Percentiles rank a stretch among this genome's conserved stretches.
Conservation (phyloP, 2,113 vertebrate genomes). For the Podarcis raffonei region DNA sequence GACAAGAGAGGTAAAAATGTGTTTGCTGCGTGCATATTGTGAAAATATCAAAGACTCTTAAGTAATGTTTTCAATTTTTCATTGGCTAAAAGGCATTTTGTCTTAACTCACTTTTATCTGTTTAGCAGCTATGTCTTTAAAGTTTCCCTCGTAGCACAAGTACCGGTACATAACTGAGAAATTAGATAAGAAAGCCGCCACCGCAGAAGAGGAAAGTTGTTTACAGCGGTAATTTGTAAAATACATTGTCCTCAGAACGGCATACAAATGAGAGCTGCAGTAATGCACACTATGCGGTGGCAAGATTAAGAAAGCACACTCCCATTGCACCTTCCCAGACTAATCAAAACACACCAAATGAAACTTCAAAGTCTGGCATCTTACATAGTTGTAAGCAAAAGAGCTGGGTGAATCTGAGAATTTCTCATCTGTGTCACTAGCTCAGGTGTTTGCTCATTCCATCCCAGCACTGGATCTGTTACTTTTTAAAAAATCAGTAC, state of each 20-base stretch:
- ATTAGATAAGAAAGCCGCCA: conserved; percentile 42
- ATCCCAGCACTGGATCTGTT: no score
- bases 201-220: conserved; percentile 57
- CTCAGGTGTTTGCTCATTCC: no score
- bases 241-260: conserved; percentile 43
- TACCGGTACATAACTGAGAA: conserved; percentile 50
- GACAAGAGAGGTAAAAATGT: conserved; percentile 67
- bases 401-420: background rate
- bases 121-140: conserved; percentile 52
- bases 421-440: no score
- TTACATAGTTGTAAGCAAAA: background rate
- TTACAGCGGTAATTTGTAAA: conserved; percentile 41
- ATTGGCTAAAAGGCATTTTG: conserved; percentile 54
- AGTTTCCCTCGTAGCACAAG: conserved; percentile 31
- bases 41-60: conserved; percentile 69
- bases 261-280: conserved; percentile 28
- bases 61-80: conserved; percentile 65
- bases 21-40: conserved; percentile 62
- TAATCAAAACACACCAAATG: background rate
- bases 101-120: conserved; percentile 55
- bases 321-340: background rate
- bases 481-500: no score
- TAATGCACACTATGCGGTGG: background rate
- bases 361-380: background rate
- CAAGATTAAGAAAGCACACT: background rate